Evolutionary conservation across 2,113 vertebrate genomes (phyloP).

Genomic region (Nerophis lumbriciformis): DNA sequence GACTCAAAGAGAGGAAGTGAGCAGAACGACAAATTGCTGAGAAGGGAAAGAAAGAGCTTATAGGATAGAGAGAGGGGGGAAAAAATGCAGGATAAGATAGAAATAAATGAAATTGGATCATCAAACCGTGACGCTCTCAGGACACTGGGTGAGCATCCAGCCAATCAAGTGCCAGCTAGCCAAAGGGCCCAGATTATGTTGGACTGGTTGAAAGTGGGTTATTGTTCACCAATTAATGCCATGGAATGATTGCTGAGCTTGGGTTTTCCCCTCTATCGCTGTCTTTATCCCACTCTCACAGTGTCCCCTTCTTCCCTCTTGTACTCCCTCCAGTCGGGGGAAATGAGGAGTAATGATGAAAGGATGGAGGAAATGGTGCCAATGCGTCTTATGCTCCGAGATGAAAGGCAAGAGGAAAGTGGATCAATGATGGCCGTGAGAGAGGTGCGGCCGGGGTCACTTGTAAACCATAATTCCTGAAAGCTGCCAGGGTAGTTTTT

Average conservation of each 20-base stretch:
- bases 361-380: constrained; percentile 16
- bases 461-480: constrained; percentile 7
- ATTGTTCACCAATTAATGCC: constrained; percentile 49
- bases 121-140: constrained; percentile 49
- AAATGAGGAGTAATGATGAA: constrained; percentile 18
- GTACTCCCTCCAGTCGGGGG: constrained; percentile 6
- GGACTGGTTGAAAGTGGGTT: constrained; percentile 41
- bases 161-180: constrained; percentile 41
- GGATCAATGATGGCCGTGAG: constrained; percentile 5
- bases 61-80: constrained; percentile 23
- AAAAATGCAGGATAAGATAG: constrained; percentile 30
- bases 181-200: constrained; percentile 40
- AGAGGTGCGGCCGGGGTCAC: constrained; percentile 19
- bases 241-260: constrained; percentile 37
- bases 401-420: constrained; percentile 13
- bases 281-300: constrained; percentile 14
- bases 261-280: constrained; percentile 17
- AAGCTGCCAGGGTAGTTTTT: constrained; percentile 2
- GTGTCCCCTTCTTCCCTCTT: constrained; percentile 9
- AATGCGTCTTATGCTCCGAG: constrained; percentile 5
- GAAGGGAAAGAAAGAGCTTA: constrained; percentile 29
- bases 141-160: constrained; percentile 33
- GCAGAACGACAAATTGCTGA: constrained; percentile 37
- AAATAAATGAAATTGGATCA: constrained; percentile 53
- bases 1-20: constrained; percentile 32